Base-by-base conservation (phyloP, 2,797 vertebrate genomes). In the Rhadinocentrus ornatus region DNA sequence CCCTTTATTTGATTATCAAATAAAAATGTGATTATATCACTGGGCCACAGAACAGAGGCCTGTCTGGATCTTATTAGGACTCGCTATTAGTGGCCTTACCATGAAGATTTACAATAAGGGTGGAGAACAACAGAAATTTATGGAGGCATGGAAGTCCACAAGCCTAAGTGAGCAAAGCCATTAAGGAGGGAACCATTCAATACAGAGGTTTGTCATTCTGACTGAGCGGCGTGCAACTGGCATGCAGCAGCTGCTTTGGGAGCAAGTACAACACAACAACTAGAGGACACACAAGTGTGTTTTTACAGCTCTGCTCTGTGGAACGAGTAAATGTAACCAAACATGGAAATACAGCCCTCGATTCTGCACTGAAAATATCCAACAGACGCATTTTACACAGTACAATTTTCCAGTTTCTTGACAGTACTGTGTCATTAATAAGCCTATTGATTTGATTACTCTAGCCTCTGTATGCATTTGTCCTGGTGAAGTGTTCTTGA, bases 1-100 rank as follows among this genome's bases (percentile, higher is more conserved):
- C 82, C 90, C 86, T 88, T 92, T 91, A 93, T 91, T 90, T 86
- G 88, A 93, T 94, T 93, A 92, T 92, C 90, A 91, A 91, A 93
- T 94, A 88, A 92, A 92, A 91, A 89, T 89, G 86, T 86, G 83
- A 92, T 92, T 93, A 91, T 89, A 90, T 91, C 84, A 90, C 80
- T 85, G 85, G 82, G 86, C 88, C 89, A 48, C 88, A 91, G 86
- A 88, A 90, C 86, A 88, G 87, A 91, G 89, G 77, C 83, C 81
- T 77, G 86, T 88, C 91, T 92, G 92, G 90, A 92, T 91, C 89
- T 73, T 86, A 90, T 93, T 92, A 91, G 80, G 73, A 70, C 62
- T 69, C 29, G 80, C 90, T 85, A 89, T 92, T 92, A 91, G 90
- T 87, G 91, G 88, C 89, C 85, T 86, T 84, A 75, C 88, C 83